A percentile compares a stretch with the other conserved stretches of the same genome.
Evolutionary conservation across 2,797 vertebrate species (phyloP).

Genomic region (Anabacerthia variegaticeps): DNA sequence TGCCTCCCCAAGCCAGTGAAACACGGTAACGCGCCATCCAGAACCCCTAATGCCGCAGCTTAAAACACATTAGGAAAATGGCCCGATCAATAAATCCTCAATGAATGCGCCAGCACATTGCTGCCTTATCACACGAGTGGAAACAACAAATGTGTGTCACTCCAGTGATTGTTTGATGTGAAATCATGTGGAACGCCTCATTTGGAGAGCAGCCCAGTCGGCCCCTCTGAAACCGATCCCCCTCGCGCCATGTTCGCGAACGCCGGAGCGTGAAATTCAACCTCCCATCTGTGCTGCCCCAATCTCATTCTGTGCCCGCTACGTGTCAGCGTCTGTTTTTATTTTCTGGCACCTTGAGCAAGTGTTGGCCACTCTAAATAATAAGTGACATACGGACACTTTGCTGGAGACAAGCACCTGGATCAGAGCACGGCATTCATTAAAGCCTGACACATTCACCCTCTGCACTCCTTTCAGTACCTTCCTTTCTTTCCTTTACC

Average conservation of each 20-base stretch:
- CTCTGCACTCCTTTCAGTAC: background rate
- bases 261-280: conserved; percentile 77
- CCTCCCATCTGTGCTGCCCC: conserved; percentile 64
- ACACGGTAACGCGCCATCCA: background rate
- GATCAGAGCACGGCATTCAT: conserved; percentile 13
- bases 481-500: conserved; percentile 22
- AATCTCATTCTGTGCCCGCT: conserved; percentile 11
- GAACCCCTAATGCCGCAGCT: background rate
- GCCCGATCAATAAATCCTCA: conserved; percentile 19
- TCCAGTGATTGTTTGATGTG: conserved; percentile 59
- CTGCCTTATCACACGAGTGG: conserved; percentile 44
- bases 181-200: conserved; percentile 78
- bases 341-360: conserved; percentile 62
- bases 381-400: conserved; percentile 35
- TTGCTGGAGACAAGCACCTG: conserved; percentile 62
- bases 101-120: background rate
- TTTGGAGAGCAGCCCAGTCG: conserved; percentile 26
- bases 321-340: conserved; percentile 66
- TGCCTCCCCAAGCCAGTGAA: background rate
- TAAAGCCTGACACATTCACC: background rate
- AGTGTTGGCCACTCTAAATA: conserved; percentile 65
- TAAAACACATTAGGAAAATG: conserved; percentile 14
- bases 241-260: conserved; percentile 51
- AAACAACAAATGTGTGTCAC: conserved; percentile 32
- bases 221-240: conserved; percentile 49